Evolutionary conservation across 2,888 invertebrate genomes (phyloP).

Genomic region (Cheilosia pagana): DNA sequence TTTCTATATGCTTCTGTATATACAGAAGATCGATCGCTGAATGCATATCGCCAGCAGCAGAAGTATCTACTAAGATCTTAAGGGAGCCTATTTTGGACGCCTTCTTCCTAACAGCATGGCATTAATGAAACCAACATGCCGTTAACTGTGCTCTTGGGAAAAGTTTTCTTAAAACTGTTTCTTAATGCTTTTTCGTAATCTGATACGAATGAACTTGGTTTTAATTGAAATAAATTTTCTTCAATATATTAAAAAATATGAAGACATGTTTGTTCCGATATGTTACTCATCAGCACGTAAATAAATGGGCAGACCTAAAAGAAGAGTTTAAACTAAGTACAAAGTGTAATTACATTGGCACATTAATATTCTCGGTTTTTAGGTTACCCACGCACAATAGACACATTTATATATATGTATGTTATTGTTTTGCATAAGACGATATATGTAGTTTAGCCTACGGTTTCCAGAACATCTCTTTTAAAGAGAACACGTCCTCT

Average conservation of each 20-base stretch:
- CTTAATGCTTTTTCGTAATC: background rate
- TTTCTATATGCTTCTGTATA: background rate
- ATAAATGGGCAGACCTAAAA: no score
- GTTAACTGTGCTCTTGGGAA: background rate
- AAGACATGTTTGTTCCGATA: constrained; percentile 4
- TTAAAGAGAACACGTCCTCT: no score
- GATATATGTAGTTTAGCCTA: no score
- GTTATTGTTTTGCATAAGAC: no score
- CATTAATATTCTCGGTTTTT: no score
- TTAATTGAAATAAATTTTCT: constrained; percentile 10
- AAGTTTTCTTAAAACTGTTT: constrained; percentile 4
- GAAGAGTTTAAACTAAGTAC: no score
- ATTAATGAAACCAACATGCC: background rate
- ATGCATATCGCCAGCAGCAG: constrained; percentile 9
- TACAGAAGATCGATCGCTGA: constrained; percentile 5
- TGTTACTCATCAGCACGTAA: no score
- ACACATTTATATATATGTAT: no score
- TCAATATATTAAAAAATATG: constrained; percentile 11
- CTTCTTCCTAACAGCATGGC: constrained; percentile 2
- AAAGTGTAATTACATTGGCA: no score
- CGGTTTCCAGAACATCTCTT: no score
- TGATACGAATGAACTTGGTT: background rate
- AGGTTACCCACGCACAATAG: no score
- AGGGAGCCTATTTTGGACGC: background rate
- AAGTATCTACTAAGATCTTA: constrained; percentile 9